phyloP scores from a whole-genome alignment of 2,113 vertebrate species.

The Symphodus melops region DNA sequence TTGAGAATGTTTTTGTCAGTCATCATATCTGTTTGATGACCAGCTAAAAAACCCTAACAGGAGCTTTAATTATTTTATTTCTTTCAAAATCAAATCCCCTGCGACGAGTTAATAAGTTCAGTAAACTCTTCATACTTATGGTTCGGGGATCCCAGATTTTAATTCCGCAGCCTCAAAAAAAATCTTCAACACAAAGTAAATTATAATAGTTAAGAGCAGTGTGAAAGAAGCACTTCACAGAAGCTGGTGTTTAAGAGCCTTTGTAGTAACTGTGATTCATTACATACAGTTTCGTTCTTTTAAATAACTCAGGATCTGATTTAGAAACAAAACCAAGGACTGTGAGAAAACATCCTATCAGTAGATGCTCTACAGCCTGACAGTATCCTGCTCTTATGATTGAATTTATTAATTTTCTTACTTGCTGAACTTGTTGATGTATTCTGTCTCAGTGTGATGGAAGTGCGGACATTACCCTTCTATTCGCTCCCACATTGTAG shows the following conservation, averaged over 20 bases:
- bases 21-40: too few relatives aligned
- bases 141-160: background rate
- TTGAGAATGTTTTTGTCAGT: too few relatives aligned
- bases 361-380: background rate
- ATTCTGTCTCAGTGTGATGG: constrained; percentile 37
- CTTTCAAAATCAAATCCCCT: too few relatives aligned
- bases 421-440: constrained; percentile 26
- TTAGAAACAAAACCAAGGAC: background rate
- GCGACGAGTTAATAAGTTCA: too few relatives aligned
- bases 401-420: constrained; percentile 27
- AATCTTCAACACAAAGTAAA: too few relatives aligned
- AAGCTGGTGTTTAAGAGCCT: background rate
- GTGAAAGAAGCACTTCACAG: background rate
- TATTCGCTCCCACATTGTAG: constrained; percentile 61
- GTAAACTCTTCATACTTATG: too few relatives aligned
- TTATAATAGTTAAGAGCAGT: too few relatives aligned
- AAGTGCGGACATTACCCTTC: constrained; percentile 61
- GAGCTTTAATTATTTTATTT: too few relatives aligned
- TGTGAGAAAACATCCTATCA: background rate
- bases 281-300: background rate
- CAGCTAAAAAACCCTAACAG: too few relatives aligned
- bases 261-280: background rate
- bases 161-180: background rate
- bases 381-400: constrained; percentile 6
- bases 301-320: background rate